Conservation (phyloP, 2,888 invertebrate genomes). For the Glaucopsyche alexis region DNA sequence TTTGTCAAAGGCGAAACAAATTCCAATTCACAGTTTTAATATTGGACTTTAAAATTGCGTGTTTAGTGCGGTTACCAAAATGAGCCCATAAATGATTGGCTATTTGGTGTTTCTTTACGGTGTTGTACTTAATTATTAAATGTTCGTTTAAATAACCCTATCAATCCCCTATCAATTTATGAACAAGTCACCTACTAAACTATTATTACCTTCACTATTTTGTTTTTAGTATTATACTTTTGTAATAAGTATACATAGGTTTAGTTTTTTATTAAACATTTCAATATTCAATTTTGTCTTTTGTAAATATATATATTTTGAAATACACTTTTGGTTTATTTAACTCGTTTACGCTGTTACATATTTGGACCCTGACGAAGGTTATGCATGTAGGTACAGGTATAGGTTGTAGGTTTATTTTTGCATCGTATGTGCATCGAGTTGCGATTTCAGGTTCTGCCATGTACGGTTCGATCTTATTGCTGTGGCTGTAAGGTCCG, state of each 20-base stretch:
- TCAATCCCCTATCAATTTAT: not conserved
- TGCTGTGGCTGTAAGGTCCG: no score
- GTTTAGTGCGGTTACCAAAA: no score
- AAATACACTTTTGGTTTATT: not conserved
- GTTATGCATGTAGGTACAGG: no score
- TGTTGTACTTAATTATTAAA: not conserved
- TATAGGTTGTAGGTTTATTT: no score
- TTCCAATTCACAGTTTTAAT: slow-evolving; percentile 14
- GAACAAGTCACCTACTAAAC: no score
- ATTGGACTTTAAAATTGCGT: no score
- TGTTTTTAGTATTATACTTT: slow-evolving; percentile 71
- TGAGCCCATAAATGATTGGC: no score
- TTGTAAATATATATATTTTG: slow-evolving; percentile 40
- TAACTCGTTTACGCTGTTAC: not conserved
- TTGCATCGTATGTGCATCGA: no score
- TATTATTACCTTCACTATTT: slow-evolving; percentile 5
- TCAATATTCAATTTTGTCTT: slow-evolving; percentile 47
- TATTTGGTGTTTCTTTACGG: no score
- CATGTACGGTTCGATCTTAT: no score
- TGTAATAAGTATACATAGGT: slow-evolving; percentile 79
- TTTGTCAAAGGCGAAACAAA: slow-evolving; percentile 20
- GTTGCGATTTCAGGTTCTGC: no score
- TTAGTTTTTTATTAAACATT: slow-evolving; percentile 64
- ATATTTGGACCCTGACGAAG: no score
- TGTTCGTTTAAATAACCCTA: not conserved